These are phyloP conservation scores for Anoura caudifer DNA, from an alignment of 2,113 vertebrate genomes.

Conservation along the genomic window DNA sequence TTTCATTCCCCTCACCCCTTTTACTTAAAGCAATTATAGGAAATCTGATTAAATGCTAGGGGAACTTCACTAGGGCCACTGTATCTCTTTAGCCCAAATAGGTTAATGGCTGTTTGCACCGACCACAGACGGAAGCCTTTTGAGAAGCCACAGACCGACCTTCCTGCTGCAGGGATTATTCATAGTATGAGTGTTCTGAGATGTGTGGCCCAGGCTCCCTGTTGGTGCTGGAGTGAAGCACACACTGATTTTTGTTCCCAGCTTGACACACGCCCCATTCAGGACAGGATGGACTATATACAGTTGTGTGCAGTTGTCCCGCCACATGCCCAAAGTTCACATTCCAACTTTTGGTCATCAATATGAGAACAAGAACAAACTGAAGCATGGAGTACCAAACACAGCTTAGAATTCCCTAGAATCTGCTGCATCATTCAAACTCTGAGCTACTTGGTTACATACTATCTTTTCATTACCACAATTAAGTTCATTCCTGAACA, in stretches of 20 bases:
- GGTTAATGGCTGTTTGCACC: slow-evolving; percentile 36
- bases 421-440: slow-evolving; percentile 51
- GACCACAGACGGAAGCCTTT: slow-evolving; percentile 48
- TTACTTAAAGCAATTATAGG: slow-evolving; percentile 65
- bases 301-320: slow-evolving; percentile 65
- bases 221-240: slow-evolving; percentile 25
- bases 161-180: slow-evolving; percentile 55
- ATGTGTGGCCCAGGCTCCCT: slow-evolving; percentile 35
- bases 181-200: slow-evolving; percentile 68
- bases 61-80: slow-evolving; percentile 47
- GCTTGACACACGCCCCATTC: slow-evolving; percentile 75
- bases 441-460: background rate
- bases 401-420: slow-evolving; percentile 60
- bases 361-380: slow-evolving; percentile 58
- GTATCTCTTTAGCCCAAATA: slow-evolving; percentile 56
- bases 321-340: slow-evolving; percentile 48
- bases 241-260: slow-evolving; percentile 69
- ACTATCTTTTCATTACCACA: slow-evolving; percentile 24
- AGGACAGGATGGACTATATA: slow-evolving; percentile 68
- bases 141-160: slow-evolving; percentile 56
- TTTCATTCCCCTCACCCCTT: slow-evolving; percentile 15
- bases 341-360: slow-evolving; percentile 63
- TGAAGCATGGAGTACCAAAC: slow-evolving; percentile 47
- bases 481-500: slow-evolving; percentile 68
- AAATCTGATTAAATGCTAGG: slow-evolving; percentile 69